A percentile compares a stretch with the other conserved stretches of the same genome.
Conservation (phyloP, 2,888 invertebrate species). For the Lepidochitona cinerea region DNA sequence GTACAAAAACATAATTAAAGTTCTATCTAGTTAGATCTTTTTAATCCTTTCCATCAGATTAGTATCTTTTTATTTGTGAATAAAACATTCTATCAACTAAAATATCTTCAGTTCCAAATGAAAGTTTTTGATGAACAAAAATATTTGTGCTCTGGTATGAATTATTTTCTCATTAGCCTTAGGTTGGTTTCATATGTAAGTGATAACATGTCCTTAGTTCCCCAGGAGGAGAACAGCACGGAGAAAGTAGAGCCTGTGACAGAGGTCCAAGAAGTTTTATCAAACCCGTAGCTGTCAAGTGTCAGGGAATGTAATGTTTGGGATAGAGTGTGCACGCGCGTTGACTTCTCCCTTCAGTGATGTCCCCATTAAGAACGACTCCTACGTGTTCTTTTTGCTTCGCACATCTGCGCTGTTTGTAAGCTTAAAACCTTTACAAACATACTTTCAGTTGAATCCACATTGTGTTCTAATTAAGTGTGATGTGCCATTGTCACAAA, state of each 20-base stretch:
- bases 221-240: too few relatives aligned
- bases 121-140: too few relatives aligned
- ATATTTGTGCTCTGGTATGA: too few relatives aligned
- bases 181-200: background rate
- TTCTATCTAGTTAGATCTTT: too few relatives aligned
- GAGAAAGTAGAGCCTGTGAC: too few relatives aligned
- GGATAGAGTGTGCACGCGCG: background rate
- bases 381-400: slow-evolving; percentile 5
- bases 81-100: too few relatives aligned
- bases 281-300: too few relatives aligned
- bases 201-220: background rate
- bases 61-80: too few relatives aligned
- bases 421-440: slow-evolving; percentile 1
- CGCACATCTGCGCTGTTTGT: slow-evolving; percentile 1
- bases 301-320: background rate
- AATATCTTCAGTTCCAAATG: too few relatives aligned
- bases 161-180: background rate
- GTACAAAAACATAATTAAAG: too few relatives aligned
- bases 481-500: slow-evolving; percentile 1
- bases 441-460: background rate
- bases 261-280: too few relatives aligned
- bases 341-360: background rate
- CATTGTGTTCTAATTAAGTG: slow-evolving; percentile 2
- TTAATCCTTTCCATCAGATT: too few relatives aligned
- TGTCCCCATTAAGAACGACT: background rate